These are phyloP conservation scores for Machaerirhynchus nigripectus DNA, from an alignment of 2,113 vertebrate species.

Conservation along the genomic window DNA sequence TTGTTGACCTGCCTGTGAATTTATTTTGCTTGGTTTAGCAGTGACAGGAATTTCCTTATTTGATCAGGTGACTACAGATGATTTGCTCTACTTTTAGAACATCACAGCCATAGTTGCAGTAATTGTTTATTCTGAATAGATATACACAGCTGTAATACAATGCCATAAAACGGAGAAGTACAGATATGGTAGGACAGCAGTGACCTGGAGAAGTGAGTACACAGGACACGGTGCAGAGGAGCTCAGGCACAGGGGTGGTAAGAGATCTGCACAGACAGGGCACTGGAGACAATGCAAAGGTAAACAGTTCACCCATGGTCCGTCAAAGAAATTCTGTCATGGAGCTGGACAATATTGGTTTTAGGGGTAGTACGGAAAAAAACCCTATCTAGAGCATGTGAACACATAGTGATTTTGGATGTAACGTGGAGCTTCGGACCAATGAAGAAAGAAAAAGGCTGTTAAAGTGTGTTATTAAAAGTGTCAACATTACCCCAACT, in stretches of 20 bases:
- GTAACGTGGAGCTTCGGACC: background rate
- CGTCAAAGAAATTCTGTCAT: background rate
- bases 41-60: background rate
- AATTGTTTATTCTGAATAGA: background rate
- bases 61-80: background rate
- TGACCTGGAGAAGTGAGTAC: background rate
- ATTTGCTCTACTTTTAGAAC: background rate
- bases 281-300: accelerated
- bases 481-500: accelerated
- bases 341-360: background rate
- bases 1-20: background rate
- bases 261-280: background rate
- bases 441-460: background rate
- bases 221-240: accelerated
- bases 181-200: background rate
- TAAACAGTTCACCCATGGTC: background rate
- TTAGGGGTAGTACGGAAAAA: background rate
- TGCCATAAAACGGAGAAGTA: background rate
- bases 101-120: background rate
- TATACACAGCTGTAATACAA: background rate
- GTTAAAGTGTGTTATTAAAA: background rate
- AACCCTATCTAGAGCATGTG: accelerated
- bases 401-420: background rate
- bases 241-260: background rate
- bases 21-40: background rate